These are phyloP conservation scores for Drosophila dives DNA, from an alignment of 2,888 invertebrate genomes.

Conservation along the genomic window DNA sequence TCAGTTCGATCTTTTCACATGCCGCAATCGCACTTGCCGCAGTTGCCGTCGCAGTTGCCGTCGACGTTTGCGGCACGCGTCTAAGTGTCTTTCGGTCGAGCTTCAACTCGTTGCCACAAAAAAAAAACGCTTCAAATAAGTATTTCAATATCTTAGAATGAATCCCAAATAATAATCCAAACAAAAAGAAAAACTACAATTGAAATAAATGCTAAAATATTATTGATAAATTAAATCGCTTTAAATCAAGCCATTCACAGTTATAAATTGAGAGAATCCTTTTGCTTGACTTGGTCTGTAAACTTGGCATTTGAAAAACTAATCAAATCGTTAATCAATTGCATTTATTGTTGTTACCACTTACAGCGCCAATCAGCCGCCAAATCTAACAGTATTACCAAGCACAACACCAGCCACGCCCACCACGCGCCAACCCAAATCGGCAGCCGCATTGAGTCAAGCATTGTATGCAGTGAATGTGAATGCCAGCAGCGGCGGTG, in stretches of 20 bases:
- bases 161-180: slow-evolving; percentile 10
- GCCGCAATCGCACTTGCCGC: neutral
- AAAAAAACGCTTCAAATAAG: slow-evolving; percentile 6
- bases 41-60: neutral
- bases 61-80: slow-evolving; percentile 47
- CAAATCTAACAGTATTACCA: slow-evolving; percentile 84
- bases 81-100: slow-evolving; percentile 21
- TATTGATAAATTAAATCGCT: neutral
- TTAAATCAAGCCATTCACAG: neutral
- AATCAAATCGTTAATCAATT: neutral
- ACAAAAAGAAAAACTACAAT: neutral
- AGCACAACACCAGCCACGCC: slow-evolving; percentile 61
- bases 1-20: slow-evolving; percentile 30
- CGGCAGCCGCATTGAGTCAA: slow-evolving; percentile 54
- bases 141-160: slow-evolving; percentile 19
- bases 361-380: slow-evolving; percentile 82
- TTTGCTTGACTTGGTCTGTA: neutral
- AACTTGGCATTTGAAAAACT: neutral
- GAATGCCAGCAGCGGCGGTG: slow-evolving; percentile 27
- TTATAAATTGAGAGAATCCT: neutral
- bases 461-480: slow-evolving; percentile 58
- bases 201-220: neutral
- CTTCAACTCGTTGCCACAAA: slow-evolving; percentile 20
- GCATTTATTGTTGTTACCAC: neutral
- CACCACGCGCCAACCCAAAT: slow-evolving; percentile 65